Conservation (phyloP, 2,888 invertebrate genomes). For the Charanyca ferruginea region DNA sequence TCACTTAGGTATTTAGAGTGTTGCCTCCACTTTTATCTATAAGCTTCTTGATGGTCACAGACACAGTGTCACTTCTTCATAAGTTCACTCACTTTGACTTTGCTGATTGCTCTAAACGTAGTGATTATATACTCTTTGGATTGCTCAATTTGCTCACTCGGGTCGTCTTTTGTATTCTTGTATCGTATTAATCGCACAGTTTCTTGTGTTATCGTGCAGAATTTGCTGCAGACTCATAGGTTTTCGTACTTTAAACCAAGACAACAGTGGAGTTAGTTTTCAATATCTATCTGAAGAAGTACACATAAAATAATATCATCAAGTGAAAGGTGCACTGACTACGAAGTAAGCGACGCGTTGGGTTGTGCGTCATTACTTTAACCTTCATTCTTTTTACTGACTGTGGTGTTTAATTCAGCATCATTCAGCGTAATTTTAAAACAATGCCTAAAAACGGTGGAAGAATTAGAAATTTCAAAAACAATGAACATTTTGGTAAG, state of each 20-base stretch:
- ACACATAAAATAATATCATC: not conserved
- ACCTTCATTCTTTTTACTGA: slow-evolving; percentile 39
- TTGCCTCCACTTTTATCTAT: too few species aligned
- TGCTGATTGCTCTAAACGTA: too few species aligned
- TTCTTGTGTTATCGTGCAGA: slow-evolving; percentile 8
- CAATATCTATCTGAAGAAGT: not conserved
- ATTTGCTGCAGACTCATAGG: slow-evolving; percentile 8
- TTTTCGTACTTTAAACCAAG: slow-evolving; percentile 1
- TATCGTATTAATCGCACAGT: too few species aligned
- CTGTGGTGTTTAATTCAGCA: slow-evolving; percentile 27
- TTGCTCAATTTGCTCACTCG: not conserved
- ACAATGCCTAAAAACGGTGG: slow-evolving; percentile 88
- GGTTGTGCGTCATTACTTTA: slow-evolving; percentile 63
- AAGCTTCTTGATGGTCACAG: too few species aligned
- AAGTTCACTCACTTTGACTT: slow-evolving; percentile 4
- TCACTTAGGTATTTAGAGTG: too few species aligned
- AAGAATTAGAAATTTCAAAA: slow-evolving; percentile 83
- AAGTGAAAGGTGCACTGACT: not conserved
- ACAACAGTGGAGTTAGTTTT: slow-evolving; percentile 4
- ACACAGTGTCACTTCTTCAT: too few species aligned
- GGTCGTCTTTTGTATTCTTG: not conserved
- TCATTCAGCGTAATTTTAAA: slow-evolving; percentile 32
- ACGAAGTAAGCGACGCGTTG: slow-evolving; percentile 22
- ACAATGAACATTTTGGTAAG: slow-evolving; percentile 85
- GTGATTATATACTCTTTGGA: too few species aligned